Conservation (phyloP, 2,113 vertebrate species). For the Puffinus mauretanicus region DNA sequence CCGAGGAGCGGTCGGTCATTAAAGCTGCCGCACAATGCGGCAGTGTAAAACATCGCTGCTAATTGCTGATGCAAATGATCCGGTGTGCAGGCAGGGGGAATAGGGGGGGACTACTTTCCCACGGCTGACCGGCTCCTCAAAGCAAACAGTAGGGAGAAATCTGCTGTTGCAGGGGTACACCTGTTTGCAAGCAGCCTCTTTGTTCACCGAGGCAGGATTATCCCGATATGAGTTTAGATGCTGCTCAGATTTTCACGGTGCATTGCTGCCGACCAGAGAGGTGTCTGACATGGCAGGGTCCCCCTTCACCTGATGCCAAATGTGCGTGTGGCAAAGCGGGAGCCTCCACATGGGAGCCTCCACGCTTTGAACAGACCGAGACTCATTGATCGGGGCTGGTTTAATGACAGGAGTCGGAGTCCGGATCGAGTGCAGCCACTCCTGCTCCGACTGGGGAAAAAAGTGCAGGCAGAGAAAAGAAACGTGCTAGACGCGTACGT, state of each 20-base stretch:
- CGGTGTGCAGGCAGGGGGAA: neutral
- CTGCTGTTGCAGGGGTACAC: neutral
- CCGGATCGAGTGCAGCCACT: accelerated
- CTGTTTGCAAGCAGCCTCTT: constrained; percentile 38
- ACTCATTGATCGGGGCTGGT: neutral
- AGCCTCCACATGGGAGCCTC: neutral
- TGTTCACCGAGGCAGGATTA: neutral
- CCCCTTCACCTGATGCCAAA: neutral
- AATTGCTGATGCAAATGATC: neutral
- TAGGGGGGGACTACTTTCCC: neutral
- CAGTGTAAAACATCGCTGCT: neutral
- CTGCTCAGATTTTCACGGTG: neutral
- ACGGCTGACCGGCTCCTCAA: neutral
- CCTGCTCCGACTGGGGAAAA: neutral
- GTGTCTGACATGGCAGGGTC: neutral
- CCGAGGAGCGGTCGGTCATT: neutral
- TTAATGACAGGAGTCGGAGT: neutral
- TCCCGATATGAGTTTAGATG: neutral
- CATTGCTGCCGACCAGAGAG: neutral
- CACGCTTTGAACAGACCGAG: neutral
- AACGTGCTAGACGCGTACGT: neutral
- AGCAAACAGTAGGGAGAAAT: neutral
- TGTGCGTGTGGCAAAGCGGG: accelerated
- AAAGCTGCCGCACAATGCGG: neutral
- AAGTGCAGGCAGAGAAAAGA: neutral